phyloP scores from a whole-genome alignment of 2,797 vertebrate species.

The Poeciliopsis turneri region DNA sequence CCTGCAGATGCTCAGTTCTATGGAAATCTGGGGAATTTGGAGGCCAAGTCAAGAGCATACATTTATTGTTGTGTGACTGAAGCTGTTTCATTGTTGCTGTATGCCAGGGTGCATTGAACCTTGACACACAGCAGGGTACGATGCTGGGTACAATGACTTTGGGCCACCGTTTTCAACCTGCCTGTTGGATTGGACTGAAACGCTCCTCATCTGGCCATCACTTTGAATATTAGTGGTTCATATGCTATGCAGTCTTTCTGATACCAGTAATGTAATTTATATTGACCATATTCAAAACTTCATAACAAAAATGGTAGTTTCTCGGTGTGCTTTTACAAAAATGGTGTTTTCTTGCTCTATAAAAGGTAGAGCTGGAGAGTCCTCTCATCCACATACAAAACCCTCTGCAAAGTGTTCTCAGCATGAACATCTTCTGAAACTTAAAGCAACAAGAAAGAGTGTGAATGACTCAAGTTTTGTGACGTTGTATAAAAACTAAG shows the following conservation, averaged over 20 bases:
- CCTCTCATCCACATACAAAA: neutral
- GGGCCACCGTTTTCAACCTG: neutral
- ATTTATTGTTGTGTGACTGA: neutral
- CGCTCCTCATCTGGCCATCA: neutral
- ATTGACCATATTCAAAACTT: neutral
- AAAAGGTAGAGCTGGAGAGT: neutral
- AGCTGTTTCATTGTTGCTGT: neutral
- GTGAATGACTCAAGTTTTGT: neutral
- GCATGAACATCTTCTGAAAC: neutral
- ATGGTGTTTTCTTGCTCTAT: neutral
- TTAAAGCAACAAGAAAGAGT: conserved; percentile 10
- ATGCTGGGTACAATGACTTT: too few relatives aligned
- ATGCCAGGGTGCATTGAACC: neutral
- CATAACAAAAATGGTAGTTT: neutral
- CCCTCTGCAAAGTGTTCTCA: neutral
- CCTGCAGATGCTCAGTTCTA: neutral
- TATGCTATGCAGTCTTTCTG: neutral
- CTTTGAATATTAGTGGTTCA: neutral
- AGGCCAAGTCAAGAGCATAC: neutral
- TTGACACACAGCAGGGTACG: too few relatives aligned
- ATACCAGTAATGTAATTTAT: neutral
- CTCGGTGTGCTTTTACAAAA: neutral
- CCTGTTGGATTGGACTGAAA: neutral
- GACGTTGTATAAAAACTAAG: neutral
- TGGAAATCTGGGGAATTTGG: neutral